A percentile compares a stretch with the other conserved stretches of the same genome.
These are phyloP conservation scores for Drosophila punjabiensis DNA, from an alignment of 1,140 invertebrate species.

Conservation along the genomic window DNA sequence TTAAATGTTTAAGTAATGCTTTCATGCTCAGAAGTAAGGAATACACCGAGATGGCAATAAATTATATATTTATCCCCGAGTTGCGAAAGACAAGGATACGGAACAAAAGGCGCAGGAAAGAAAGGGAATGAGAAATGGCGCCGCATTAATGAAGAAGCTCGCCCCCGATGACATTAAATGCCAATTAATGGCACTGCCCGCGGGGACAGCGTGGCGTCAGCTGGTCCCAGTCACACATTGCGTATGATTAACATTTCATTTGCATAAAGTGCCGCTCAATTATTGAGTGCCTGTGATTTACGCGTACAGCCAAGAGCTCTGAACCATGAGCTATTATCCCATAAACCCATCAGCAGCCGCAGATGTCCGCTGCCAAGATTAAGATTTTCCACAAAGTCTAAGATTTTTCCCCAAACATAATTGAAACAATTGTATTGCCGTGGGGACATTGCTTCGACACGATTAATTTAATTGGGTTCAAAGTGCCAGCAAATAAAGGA, in stretches of 20 bases:
- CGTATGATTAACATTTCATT: constrained; percentile 84
- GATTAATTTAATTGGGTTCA: constrained; percentile 45
- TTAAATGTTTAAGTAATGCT: not conserved
- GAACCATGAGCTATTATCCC: constrained; percentile 2
- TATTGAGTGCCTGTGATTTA: constrained; percentile 68
- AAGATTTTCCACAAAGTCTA: constrained; percentile 15
- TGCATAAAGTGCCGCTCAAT: constrained; percentile 81
- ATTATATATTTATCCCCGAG: constrained; percentile 15
- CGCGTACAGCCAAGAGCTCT: constrained; percentile 4
- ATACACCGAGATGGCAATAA: not conserved
- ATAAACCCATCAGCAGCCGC: not conserved
- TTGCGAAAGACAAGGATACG: not conserved
- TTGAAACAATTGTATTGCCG: constrained; percentile 27
- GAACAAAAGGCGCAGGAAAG: not conserved
- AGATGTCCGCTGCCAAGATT: constrained; percentile 26
- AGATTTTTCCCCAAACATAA: constrained; percentile 7
- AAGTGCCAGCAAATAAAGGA: constrained; percentile 16
- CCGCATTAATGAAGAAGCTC: constrained; percentile 64
- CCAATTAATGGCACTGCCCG: constrained; percentile 70
- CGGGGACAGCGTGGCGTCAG: constrained; percentile 39
- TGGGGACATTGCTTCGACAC: constrained; percentile 20
- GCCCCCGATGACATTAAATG: constrained; percentile 67
- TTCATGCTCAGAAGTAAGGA: not conserved
- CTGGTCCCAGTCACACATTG: constrained; percentile 67
- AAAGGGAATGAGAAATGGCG: constrained; percentile 23